Base-by-base conservation (phyloP, 2,113 vertebrate genomes). In the Suricata suricatta region DNA sequence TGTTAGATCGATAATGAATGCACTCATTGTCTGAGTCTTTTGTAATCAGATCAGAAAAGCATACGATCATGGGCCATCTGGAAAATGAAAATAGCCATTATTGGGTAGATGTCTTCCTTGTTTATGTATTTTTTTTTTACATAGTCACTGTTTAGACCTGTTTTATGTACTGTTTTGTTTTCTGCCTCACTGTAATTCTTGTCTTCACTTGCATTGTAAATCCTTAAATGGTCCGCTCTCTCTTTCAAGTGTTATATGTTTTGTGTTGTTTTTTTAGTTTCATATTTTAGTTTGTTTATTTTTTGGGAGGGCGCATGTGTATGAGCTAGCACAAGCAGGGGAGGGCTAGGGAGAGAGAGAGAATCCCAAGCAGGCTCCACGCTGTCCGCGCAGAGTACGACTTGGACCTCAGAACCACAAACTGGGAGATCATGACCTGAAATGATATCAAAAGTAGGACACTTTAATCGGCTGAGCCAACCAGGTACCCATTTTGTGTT, bases 1-100 rank as follows among this genome's bases (percentile, higher is more conserved):
- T 60, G 0, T 29, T 47, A 13, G 7, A 19, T 66, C 0, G 13
- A 13, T 90, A 50, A 29, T 83, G 94, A 77, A 88, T 80, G 94
- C 17, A 1, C 80, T 52, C 69, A 93, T 90, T 92, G 92, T 83
- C 95, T 50, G 87, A 86, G 83, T 72, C 89, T 52, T 90, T 85
- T 79, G 90, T 93, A 35, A 95, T 92, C 74, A 14, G 52, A 84
- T 84, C 88, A 90, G 92, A 41, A 74, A 41, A 27, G 44, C 41
- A 9, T 38, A 14, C 3, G 27, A 64, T 76, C 81, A 1, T 5
- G 3, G 88, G n/a, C 69, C 88, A 38, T 93, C 85, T 84, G 88
- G 72, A 35, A 83, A 82, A 44, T n/a, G 69, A 89, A 89, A 69
- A 52, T 15, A 68, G 47, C 31, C 88, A 47, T 71, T 87, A 57